These are phyloP conservation scores for Pararge aegeria DNA, from an alignment of 1,140 invertebrate species.

Conservation along the genomic window DNA sequence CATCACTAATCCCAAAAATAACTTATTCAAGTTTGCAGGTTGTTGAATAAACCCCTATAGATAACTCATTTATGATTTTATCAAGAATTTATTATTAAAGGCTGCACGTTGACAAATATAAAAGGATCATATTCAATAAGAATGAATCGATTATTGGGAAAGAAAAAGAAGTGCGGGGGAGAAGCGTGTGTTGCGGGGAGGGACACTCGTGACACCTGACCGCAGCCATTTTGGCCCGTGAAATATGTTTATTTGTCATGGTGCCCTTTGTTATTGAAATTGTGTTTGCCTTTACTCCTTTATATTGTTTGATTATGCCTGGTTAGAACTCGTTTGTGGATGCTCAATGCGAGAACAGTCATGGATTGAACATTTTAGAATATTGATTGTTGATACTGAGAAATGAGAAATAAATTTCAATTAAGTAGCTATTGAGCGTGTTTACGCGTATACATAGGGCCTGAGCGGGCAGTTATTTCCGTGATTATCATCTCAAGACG, in stretches of 20 bases:
- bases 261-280: constrained; percentile 79
- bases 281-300: constrained; percentile 77
- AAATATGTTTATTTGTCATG: constrained; percentile 80
- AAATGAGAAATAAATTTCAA: constrained; percentile 79
- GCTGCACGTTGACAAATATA: constrained; percentile 50
- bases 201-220: constrained; percentile 71
- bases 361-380: constrained; percentile 72
- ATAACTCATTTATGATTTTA: constrained; percentile 27
- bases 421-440: constrained; percentile 70
- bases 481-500: constrained; percentile 62
- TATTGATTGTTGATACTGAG: constrained; percentile 78
- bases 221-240: constrained; percentile 77
- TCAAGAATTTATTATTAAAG: constrained; percentile 25
- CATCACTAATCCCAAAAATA: neutral
- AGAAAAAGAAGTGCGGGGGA: constrained; percentile 56
- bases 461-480: constrained; percentile 59
- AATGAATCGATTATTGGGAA: constrained; percentile 69
- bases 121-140: constrained; percentile 58
- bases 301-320: constrained; percentile 78
- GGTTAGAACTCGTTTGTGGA: constrained; percentile 70
- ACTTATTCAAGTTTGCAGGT: neutral
- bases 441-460: constrained; percentile 46
- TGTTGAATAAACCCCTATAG: neutral
- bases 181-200: constrained; percentile 35
- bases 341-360: constrained; percentile 70